A percentile compares a stretch with the other conserved stretches of the same genome.
Conservation (phyloP, 2,797 vertebrate species). For the Sebastes trivittatus region DNA sequence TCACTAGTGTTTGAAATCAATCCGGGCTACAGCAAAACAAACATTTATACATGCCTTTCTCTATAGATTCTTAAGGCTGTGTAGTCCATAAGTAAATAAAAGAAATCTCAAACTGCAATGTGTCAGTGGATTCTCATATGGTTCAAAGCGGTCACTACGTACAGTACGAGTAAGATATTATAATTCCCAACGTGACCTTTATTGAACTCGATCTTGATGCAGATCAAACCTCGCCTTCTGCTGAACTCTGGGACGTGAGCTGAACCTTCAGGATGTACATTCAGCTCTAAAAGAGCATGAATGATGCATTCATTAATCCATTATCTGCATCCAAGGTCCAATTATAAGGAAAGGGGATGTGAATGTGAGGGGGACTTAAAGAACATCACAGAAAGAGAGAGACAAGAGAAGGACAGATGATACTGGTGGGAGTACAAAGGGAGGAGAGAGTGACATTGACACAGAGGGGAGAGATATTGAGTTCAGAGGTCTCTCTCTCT, state of each 20-base stretch:
- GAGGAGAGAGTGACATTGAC: slow-evolving; percentile 8
- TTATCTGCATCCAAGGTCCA: background rate
- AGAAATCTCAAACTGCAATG: background rate
- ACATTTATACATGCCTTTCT: background rate
- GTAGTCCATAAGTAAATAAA: background rate
- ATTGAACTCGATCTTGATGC: background rate
- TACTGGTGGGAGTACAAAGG: background rate
- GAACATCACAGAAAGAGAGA: background rate
- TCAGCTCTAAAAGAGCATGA: slow-evolving; percentile 12
- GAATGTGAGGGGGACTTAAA: background rate
- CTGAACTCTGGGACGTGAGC: background rate
- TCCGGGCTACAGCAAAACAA: background rate
- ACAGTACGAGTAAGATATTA: background rate
- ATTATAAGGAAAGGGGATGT: background rate
- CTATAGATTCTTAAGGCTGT: background rate
- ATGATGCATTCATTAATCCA: slow-evolving; percentile 37
- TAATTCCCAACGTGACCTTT: slow-evolving; percentile 5
- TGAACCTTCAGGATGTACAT: background rate
- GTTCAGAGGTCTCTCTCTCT: slow-evolving; percentile 42
- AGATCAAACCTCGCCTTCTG: slow-evolving; percentile 34
- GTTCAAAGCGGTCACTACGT: background rate
- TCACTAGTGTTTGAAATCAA: background rate
- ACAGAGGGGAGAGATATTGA: slow-evolving; percentile 11
- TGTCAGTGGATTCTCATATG: background rate
- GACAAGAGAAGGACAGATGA: background rate